Conservation (phyloP, 2,113 vertebrate genomes). For the Stegostoma tigrinum region DNA sequence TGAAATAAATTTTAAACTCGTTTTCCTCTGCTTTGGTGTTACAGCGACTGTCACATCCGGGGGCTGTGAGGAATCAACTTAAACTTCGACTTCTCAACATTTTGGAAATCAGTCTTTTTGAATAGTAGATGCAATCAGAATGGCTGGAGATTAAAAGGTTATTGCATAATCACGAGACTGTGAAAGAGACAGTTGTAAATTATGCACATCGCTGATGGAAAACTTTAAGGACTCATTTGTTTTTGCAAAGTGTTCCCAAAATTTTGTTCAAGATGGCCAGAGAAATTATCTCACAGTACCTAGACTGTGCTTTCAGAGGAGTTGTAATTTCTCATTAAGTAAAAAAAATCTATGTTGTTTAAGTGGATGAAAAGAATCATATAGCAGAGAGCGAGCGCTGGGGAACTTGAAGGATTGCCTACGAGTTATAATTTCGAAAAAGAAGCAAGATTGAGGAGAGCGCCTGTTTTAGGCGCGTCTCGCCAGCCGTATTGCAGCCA, state of each 20-base stretch:
- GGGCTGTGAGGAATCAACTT: not conserved
- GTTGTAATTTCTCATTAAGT: not conserved
- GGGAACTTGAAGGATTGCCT: not conserved
- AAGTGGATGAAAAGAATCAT: not conserved
- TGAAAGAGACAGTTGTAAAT: not conserved
- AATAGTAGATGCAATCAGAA: not conserved
- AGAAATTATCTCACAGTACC: not conserved
- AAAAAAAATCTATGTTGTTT: not conserved
- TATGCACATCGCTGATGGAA: not conserved
- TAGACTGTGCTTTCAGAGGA: not conserved
- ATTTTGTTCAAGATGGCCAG: not conserved
- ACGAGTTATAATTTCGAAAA: not conserved
- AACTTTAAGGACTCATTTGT: not conserved
- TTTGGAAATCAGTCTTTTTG: not conserved
- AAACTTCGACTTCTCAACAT: not conserved
- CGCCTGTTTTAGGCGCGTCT: not conserved
- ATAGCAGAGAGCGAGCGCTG: fast-evolving
- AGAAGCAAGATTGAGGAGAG: not conserved
- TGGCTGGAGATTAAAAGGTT: not conserved
- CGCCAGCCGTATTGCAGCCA: not conserved
- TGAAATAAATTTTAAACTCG: not conserved
- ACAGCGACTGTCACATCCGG: no score
- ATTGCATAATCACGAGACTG: not conserved
- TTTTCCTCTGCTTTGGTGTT: not conserved
- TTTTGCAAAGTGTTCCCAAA: not conserved